These are phyloP conservation scores for Cancer borealis DNA, from an alignment of 2,888 invertebrate genomes.

Conservation along the genomic window DNA sequence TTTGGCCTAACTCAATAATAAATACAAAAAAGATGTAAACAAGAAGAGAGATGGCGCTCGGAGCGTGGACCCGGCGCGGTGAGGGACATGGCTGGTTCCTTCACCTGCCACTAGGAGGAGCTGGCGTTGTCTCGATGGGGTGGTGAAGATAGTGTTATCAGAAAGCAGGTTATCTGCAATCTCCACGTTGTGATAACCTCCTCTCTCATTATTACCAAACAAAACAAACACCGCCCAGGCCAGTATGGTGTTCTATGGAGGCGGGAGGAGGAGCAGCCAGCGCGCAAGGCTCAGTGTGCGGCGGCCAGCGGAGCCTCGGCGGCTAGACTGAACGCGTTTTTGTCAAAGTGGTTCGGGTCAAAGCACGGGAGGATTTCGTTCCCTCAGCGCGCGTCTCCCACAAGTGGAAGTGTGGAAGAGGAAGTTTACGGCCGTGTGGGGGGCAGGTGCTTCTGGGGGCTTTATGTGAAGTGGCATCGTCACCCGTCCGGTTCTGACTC, in stretches of 20 bases:
- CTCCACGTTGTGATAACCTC: slow-evolving; percentile 73
- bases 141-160: slow-evolving; percentile 72
- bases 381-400: slow-evolving; percentile 45
- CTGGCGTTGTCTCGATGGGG: slow-evolving; percentile 69
- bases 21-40: slow-evolving; percentile 44
- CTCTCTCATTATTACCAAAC: slow-evolving; percentile 72
- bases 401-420: slow-evolving; percentile 2
- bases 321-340: slow-evolving; percentile 62
- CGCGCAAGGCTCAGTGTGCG: slow-evolving; percentile 44
- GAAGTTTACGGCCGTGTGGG: slow-evolving; percentile 49
- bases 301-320: slow-evolving; percentile 13
- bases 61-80: slow-evolving; percentile 40
- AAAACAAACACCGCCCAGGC: slow-evolving; percentile 67
- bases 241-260: slow-evolving; percentile 67
- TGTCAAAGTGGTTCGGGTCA: slow-evolving; percentile 67
- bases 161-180: slow-evolving; percentile 73
- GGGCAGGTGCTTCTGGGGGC: slow-evolving; percentile 58
- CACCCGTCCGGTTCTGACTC: background rate
- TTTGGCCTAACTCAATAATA: slow-evolving; percentile 52
- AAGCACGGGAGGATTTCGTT: slow-evolving; percentile 60
- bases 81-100: slow-evolving; percentile 57
- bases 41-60: slow-evolving; percentile 62
- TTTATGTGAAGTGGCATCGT: slow-evolving; percentile 61
- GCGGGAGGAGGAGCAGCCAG: slow-evolving; percentile 43
- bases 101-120: slow-evolving; percentile 69